A percentile compares a stretch with the other conserved stretches of the same genome.
Conservation (phyloP, 2,888 invertebrate species). For the Platycheirus rosarum region DNA sequence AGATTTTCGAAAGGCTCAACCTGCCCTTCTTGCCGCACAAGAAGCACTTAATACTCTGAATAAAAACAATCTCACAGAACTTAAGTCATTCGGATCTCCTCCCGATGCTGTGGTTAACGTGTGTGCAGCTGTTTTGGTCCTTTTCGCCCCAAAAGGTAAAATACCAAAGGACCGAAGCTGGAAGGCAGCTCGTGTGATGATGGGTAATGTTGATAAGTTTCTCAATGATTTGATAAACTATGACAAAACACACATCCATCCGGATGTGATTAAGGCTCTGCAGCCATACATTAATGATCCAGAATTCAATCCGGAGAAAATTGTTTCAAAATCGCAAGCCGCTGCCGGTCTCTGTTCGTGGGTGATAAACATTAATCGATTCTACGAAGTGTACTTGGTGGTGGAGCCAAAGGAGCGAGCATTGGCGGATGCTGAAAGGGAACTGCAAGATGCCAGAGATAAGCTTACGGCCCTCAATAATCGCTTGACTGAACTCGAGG, state of each 20-base stretch:
- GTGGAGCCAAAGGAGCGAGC: conserved; percentile 96
- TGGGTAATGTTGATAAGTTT: conserved; percentile 95
- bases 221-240: conserved; percentile 91
- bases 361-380: conserved; percentile 95
- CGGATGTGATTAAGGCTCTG: conserved; percentile 92
- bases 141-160: conserved; percentile 92
- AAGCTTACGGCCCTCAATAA: conserved; percentile 90
- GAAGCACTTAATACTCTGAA: conserved; percentile 96
- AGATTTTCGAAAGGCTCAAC: conserved; percentile 95
- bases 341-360: conserved; percentile 97
- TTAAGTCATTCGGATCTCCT: conserved; percentile 96
- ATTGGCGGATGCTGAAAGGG: conserved; percentile 92
- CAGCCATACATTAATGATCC: conserved; percentile 84
- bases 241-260: conserved; percentile 96
- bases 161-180: conserved; percentile 95
- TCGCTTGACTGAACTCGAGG: conserved; percentile 88
- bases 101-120: conserved; percentile 94
- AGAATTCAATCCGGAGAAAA: conserved; percentile 93
- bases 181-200: conserved; percentile 95
- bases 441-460: conserved; percentile 91
- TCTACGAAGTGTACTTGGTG: conserved; percentile 94
- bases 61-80: conserved; percentile 95
- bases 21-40: conserved; percentile 93
- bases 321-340: conserved; percentile 92
- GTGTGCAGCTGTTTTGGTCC: conserved; percentile 92